These are phyloP conservation scores for Drosophila mojavensis DNA, from an alignment of 1,140 invertebrate species.

Conservation along the genomic window DNA sequence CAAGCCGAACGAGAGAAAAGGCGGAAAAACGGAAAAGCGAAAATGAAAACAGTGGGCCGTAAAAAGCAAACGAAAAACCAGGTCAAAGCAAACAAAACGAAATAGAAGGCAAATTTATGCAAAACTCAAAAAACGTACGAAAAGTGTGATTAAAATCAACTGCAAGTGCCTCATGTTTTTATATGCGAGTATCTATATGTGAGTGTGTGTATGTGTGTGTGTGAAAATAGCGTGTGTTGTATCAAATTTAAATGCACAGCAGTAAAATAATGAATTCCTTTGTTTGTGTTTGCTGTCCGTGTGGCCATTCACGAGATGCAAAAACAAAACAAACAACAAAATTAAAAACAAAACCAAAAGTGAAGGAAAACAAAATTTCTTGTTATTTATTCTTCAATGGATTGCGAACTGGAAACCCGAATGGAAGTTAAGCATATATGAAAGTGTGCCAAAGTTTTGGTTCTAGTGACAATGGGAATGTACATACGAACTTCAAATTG, in stretches of 20 bases:
- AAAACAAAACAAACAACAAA: slow-evolving; percentile 34
- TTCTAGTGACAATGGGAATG: slow-evolving; percentile 29
- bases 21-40: slow-evolving; percentile 36
- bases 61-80: slow-evolving; percentile 67
- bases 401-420: slow-evolving; percentile 42
- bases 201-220: slow-evolving; percentile 49
- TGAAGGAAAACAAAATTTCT: slow-evolving; percentile 2
- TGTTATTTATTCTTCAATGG: slow-evolving; percentile 6
- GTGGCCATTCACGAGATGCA: slow-evolving; percentile 39
- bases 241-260: slow-evolving; percentile 80
- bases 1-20: slow-evolving; percentile 25
- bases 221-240: slow-evolving; percentile 77
- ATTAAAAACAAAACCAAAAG: slow-evolving; percentile 23
- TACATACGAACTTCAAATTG: slow-evolving; percentile 15
- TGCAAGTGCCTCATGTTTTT: slow-evolving; percentile 61
- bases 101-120: slow-evolving; percentile 77
- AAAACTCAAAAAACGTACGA: slow-evolving; percentile 75
- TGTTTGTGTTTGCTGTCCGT: slow-evolving; percentile 66
- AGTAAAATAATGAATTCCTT: slow-evolving; percentile 80
- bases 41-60: slow-evolving; percentile 53
- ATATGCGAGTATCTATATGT: slow-evolving; percentile 5
- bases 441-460: slow-evolving; percentile 62
- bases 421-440: slow-evolving; percentile 65
- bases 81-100: slow-evolving; percentile 79
- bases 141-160: slow-evolving; percentile 66